phyloP scores from a whole-genome alignment of 35 echinoderm and acorn worm genomes.

The Apostichopus japonicus region DNA sequence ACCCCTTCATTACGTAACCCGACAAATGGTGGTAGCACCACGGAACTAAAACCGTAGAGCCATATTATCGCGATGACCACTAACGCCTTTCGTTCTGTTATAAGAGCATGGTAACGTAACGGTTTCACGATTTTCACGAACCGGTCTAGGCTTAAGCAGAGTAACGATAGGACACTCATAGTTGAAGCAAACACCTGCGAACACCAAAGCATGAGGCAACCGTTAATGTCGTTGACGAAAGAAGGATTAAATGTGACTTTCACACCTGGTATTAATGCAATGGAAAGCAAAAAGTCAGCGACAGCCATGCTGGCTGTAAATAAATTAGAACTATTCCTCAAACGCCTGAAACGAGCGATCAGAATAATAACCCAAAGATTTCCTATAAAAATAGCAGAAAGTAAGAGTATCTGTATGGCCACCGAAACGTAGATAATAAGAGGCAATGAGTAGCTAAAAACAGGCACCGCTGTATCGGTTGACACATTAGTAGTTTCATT shows the following conservation, averaged over 20 bases:
- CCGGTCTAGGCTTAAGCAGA: constrained; percentile 47
- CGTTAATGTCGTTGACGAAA: constrained; percentile 31
- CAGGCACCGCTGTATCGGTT: too few species aligned
- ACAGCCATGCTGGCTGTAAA: constrained; percentile 65
- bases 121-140: constrained; percentile 58
- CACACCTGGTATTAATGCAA: constrained; percentile 59
- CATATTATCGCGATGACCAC: constrained; percentile 24
- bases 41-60: not conserved
- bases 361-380: constrained; percentile 54
- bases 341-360: constrained; percentile 20
- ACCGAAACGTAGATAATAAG: constrained; percentile 44
- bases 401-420: constrained; percentile 52
- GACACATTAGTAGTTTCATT: too few species aligned
- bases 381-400: constrained; percentile 51
- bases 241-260: constrained; percentile 60
- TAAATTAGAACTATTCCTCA: constrained; percentile 60
- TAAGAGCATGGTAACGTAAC: constrained; percentile 34
- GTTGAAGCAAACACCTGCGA: constrained; percentile 53
- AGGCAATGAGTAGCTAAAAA: constrained; percentile 2
- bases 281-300: constrained; percentile 62
- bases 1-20: constrained; percentile 47
- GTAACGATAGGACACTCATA: constrained; percentile 41
- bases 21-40: constrained; percentile 38
- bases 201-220: constrained; percentile 57
- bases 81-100: not conserved